phyloP scores from a whole-genome alignment of 2,113 vertebrate species.

The Notarius lentiginosus region DNA sequence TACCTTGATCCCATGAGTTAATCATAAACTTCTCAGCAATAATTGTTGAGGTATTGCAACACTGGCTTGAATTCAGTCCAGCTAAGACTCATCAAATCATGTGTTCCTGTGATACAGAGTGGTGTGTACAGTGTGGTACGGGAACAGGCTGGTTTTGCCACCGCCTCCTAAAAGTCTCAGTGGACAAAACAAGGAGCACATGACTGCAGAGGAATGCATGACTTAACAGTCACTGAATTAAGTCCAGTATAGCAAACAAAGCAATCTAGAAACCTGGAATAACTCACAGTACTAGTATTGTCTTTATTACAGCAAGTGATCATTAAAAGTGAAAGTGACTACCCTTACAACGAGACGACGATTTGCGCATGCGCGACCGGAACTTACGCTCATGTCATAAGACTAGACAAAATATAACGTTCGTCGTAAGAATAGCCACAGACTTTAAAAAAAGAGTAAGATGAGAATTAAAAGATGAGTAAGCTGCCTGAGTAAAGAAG shows the following conservation, averaged over 20 bases:
- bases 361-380: no score
- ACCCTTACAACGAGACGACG: no score
- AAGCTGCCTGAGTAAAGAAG: not conserved
- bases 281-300: not conserved
- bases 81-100: not conserved
- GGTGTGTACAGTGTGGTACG: not conserved
- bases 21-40: conserved; percentile 10
- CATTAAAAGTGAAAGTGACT: not conserved
- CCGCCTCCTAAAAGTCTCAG: not conserved
- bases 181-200: conserved; percentile 14
- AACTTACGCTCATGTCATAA: no score
- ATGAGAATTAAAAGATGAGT: not conserved
- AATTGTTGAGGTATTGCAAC: not conserved
- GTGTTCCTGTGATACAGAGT: not conserved
- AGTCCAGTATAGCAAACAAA: not conserved
- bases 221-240: not conserved
- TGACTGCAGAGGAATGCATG: conserved; percentile 34
- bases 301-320: not conserved
- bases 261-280: not conserved
- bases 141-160: not conserved
- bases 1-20: not conserved
- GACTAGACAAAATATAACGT: no score
- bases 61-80: not conserved
- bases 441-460: not conserved
- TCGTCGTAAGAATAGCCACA: not conserved